Evolutionary conservation across 2,888 invertebrate genomes (phyloP).

Genomic region (Resseliella maxima): DNA sequence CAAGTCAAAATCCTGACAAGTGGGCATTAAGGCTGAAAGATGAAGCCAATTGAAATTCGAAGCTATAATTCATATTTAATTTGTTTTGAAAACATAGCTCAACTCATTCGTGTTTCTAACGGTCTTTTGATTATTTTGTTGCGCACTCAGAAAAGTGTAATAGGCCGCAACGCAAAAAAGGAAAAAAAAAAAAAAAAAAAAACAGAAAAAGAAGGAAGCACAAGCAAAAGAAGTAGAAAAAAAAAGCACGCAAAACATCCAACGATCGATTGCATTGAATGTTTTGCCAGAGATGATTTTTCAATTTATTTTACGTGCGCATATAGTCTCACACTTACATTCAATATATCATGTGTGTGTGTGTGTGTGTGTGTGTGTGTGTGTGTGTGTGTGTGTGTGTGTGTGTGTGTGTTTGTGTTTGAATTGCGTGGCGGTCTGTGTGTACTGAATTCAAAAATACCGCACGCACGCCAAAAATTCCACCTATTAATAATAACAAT

Average conservation of each 20-base stretch:
- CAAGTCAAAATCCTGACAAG: not conserved
- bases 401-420: not conserved
- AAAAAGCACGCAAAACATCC: too few relatives aligned
- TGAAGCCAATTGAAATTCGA: conserved; percentile 8
- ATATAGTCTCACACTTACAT: not conserved
- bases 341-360: too few relatives aligned
- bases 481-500: conserved; percentile 42
- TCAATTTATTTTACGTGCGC: not conserved
- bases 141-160: not conserved
- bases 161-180: not conserved
- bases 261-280: not conserved
- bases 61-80: conserved; percentile 11
- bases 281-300: conserved; percentile 14
- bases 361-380: not conserved
- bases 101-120: conserved; percentile 2
- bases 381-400: not conserved
- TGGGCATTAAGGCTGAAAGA: not conserved
- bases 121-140: not conserved
- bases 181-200: too few relatives aligned
- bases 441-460: conserved; percentile 20
- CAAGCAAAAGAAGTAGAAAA: too few relatives aligned
- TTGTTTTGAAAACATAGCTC: not conserved
- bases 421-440: not conserved
- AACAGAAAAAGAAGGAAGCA: too few relatives aligned
- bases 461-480: conserved; percentile 39